Evolutionary conservation across 2,888 invertebrate species (phyloP), one percentile per base, ranked within the genome.

Genomic region (Mactromeris polynyma): DNA sequence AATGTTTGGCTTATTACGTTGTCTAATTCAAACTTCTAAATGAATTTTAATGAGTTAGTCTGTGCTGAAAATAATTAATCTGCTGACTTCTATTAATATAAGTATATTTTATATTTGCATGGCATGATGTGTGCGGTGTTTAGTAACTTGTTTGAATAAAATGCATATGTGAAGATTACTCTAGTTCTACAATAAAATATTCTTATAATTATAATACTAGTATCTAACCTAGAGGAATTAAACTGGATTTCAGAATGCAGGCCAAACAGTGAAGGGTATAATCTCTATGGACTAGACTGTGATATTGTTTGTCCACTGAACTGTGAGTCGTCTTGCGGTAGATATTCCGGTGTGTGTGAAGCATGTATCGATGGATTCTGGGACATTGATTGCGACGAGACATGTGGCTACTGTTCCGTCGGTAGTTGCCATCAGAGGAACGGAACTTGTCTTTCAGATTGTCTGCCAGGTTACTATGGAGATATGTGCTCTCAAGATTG

Each of bases 401-500:
- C 2, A 0, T 89, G 89, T n/a, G 78, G 78, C 2, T 11, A 82
- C 2, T 87, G 86, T 82, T 11, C 19, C n/a, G 73, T 26, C 54
- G 36, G 33, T 19, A n/a, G 79, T 0, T 92, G 92, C 77, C 11
- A 38, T n/a, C 79, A 86, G 54, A 26, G 46, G 2, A 46, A 80
- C 40, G 90, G 90, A 6, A 54, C 83, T 19, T 92, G 92, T 77
- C 0, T 58, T 0, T 81, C 33, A 19, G 89, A 89, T 38, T 92
- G 92, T 78, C 31, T 69, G 0, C 73, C 86, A 7, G 92, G 92
- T 31, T 85, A 64, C 78, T 87, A 83, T 38, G 89, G 88, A 2
- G n/a, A n/a, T 11, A 19, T 36, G 3, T 92, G 92, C 73, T 51
- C 81, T 17, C 31, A 21, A 9, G 31, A 31, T 0, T 92, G 92